Base-by-base conservation (phyloP, 1,140 invertebrate genomes). In the Theocolax elegans region DNA sequence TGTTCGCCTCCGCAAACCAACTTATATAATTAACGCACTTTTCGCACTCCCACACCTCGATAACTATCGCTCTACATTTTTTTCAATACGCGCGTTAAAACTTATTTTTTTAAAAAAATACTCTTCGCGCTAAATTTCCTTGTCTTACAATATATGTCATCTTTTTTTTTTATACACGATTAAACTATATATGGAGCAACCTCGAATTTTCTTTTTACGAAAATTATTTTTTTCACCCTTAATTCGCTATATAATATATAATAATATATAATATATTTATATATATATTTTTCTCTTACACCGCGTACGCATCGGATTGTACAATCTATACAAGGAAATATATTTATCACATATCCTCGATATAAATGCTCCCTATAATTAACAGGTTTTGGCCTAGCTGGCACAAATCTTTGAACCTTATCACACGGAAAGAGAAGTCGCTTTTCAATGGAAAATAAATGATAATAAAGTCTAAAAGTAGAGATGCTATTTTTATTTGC, bases 41-140 rank as follows among this genome's bases (percentile, higher is more conserved):
- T 2, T 68, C 17, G 46, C 42, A 29, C 46, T 40, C 60, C 27
- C n/a, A 15, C 4, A 48, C 21, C 44, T 68, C 48, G n/a, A 40
- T 53, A 67, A 21, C 27, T 48, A 62, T 62, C 17, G 10, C 59
- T 62, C 44, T 49, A 62, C 19, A 48, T 62, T 44, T 44, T 51
- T 13, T 6, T 54, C 49, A 46, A 69, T 68, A 29, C 67, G 59
- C 67, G 67, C 67, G 12, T 3, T 69, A 54, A 44, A 69, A 63
- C 46, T 53, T 17, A 42, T 44, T 27, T 67, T 58, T 48, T 67
- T 67, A 51, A 68, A 68, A 68, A 62, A 69, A 69, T 69, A 69
- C 67, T 69, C 21, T 69, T 46, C n/a, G 23, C 53, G 15, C 58
- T 17, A 38, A 19, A n/a, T 31, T 35, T 54, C 13, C 53, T 42